A percentile compares a stretch with the other conserved stretches of the same genome.
phyloP scores from a whole-genome alignment of 2,888 invertebrate species.

The Celastrina argiolus region DNA sequence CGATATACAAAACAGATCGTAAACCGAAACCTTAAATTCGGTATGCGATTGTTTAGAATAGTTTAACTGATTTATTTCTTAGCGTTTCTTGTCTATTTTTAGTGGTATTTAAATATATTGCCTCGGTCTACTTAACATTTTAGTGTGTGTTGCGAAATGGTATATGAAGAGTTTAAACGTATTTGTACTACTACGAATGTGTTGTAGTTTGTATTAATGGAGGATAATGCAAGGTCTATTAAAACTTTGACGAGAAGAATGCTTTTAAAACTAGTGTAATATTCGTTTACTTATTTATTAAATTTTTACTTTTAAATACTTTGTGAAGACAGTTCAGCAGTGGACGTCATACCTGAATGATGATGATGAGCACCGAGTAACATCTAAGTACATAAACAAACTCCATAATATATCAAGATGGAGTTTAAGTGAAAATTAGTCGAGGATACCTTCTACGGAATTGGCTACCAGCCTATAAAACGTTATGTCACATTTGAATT shows the following conservation, averaged over 20 bases:
- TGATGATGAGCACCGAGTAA: too few relatives aligned
- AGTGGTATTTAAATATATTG: background rate
- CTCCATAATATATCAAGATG: background rate
- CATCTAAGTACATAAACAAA: too few relatives aligned
- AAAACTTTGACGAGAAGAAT: too few relatives aligned
- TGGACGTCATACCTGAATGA: too few relatives aligned
- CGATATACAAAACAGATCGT: conserved; percentile 14
- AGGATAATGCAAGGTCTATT: too few relatives aligned
- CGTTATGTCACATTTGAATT: conserved; percentile 77
- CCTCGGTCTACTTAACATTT: background rate
- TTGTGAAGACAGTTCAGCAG: too few relatives aligned
- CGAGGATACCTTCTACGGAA: conserved; percentile 69
- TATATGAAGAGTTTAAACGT: background rate
- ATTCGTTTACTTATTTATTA: too few relatives aligned
- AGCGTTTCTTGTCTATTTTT: background rate
- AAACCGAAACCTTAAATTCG: conserved; percentile 1
- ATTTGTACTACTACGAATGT: too few relatives aligned
- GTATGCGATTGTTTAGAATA: conserved; percentile 8
- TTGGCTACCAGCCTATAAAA: conserved; percentile 76
- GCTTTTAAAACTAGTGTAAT: too few relatives aligned
- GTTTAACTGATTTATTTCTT: background rate
- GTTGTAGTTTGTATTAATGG: too few relatives aligned
- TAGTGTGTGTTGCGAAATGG: background rate
- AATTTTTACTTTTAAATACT: too few relatives aligned
- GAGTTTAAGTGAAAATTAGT: conserved; percentile 68